Base-by-base conservation (phyloP, 1,140 invertebrate genomes). In the Limonius californicus region DNA sequence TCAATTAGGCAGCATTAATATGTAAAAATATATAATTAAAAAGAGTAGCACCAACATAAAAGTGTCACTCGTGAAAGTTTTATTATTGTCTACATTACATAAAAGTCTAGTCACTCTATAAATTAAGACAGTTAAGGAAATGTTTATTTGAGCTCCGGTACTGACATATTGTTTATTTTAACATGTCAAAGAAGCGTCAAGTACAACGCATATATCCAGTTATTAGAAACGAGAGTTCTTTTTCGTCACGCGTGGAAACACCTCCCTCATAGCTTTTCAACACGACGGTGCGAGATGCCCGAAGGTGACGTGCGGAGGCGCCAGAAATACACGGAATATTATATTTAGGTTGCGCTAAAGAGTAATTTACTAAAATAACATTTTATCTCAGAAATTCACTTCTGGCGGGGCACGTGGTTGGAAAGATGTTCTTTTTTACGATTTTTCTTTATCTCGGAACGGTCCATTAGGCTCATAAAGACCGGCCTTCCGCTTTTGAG, bases 341-440 rank as follows among this genome's bases (percentile, higher is more conserved):
- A 50, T 50, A 50, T 50, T 50, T 50, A 50, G 35, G n/a, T 39
- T 39, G 35, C 35, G 35, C 35, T 39, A 50, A 50, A 50, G 45
- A 50, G 45, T 50, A 50, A 50, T 50, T 50, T 50, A 50, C 45
- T 50, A 50, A 50, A 50, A 50, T 50, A 50, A 50, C 45, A 50
- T 50, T 50, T 50, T 50, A 50, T 50, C 45, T 50, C 45, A 50
- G 45, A 50, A 50, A 50, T 50, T 50, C 45, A 50, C 15, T 50
- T 50, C 45, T 50, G 45, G 45, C 45, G 16, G 45, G 45, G 45
- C 45, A 50, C 45, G 45, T 50, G 45, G 45, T 50, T 18, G 6
- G 45, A 18, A 39, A 39, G 35, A 39, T 39, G 35, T 21, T 50
- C 20, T 50, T 50, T 50, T 50, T 50, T 50, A 50, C n/a, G 45